Evolutionary conservation across 2,113 vertebrate genomes (phyloP), one percentile per base, ranked within the genome.

Genomic region (Clinocottus analis): DNA sequence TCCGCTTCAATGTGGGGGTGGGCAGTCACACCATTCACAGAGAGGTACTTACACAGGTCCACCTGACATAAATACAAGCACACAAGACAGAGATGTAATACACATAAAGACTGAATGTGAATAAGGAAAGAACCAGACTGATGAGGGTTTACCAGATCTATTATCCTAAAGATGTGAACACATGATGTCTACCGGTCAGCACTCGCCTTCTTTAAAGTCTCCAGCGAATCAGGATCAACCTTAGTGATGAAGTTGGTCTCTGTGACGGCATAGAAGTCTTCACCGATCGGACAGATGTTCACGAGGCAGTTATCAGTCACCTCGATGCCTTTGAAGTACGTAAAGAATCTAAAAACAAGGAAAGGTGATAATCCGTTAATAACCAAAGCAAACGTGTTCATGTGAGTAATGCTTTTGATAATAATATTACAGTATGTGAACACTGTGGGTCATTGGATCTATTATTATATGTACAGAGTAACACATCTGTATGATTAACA

Each of bases 201-300:
- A 41, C 68, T 56, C 35, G 98, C 98, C 97, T 97, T 97, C 87
- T 97, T 94, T 66, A 99, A 91, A 0, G 98, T 99, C 87, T 98
- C 97, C 87, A 99, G 65, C 0, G 97, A 99, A 7, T 99, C 96
- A 0, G 97, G 96, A 80, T 99, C 95, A n/a, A 99, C 94, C 72
- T 95, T 99, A 13, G 97, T 99, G 76, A 99, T 96, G 69, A 94
- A 99, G 90, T 99, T 99, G 41, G 97, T 98, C 86, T 99, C 98
- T 0, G 98, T 99, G 62, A 97, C 97, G 2, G 97, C 98, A 0
- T 99, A 99, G 86, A 96, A 99, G 83, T 99, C 97, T 75, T 99
- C 98, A 0, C 98, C 98, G 1, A 99, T 91, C 0, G 98, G 98
- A 82, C 98, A 99, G 19, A 99, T 69, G 0, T 99, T 99, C 25